Evolutionary conservation across 2,113 vertebrate genomes (phyloP).

Genomic region (Sorex fumeus): DNA sequence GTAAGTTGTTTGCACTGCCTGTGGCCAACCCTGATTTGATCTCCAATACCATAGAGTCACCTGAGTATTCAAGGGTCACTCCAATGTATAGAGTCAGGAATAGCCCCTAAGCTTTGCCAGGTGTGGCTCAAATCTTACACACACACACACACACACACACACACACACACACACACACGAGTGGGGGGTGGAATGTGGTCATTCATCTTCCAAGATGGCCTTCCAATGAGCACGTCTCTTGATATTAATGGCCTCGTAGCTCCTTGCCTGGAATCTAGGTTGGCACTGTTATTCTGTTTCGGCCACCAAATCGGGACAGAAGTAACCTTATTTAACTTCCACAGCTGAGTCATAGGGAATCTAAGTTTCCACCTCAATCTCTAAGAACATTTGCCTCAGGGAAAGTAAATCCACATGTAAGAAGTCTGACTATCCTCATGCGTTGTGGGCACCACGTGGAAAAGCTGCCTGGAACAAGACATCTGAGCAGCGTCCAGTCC

Average conservation of each 20-base stretch:
- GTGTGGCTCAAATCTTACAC: too few relatives aligned
- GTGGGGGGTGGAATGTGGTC: not conserved
- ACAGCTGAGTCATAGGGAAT: constrained; percentile 51
- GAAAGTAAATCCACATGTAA: constrained; percentile 25
- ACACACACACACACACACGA: too few relatives aligned
- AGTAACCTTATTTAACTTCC: constrained; percentile 55
- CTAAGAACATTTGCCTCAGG: constrained; percentile 45
- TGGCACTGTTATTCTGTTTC: not conserved
- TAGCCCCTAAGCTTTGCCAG: too few relatives aligned
- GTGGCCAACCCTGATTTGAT: too few relatives aligned
- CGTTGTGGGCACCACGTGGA: not conserved
- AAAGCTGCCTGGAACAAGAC: not conserved
- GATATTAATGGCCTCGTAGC: not conserved
- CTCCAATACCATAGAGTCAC: too few relatives aligned
- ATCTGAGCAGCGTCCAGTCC: not conserved
- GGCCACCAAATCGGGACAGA: constrained; percentile 2
- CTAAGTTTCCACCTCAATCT: constrained; percentile 46
- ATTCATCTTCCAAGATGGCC: not conserved
- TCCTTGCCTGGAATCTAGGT: not conserved
- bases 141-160: too few relatives aligned
- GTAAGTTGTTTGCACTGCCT: too few relatives aligned
- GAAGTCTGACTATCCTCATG: not conserved
- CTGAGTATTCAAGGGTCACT: too few relatives aligned
- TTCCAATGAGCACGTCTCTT: not conserved
- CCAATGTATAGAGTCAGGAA: too few relatives aligned